Evolutionary conservation across 2,797 vertebrate species (phyloP).

Genomic region (Crocidura indochinensis): DNA sequence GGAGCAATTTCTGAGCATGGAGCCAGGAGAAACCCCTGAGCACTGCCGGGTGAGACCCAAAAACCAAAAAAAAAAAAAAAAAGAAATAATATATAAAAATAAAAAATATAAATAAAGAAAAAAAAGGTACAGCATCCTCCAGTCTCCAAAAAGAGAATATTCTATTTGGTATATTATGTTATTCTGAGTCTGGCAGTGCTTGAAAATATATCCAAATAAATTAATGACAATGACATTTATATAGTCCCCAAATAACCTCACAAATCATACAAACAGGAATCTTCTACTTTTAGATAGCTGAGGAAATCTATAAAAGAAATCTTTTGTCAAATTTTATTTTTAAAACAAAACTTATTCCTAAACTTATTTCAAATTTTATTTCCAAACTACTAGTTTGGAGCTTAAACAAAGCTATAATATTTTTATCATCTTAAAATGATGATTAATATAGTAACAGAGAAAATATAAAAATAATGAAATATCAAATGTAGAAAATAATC

Average conservation of each 20-base stretch:
- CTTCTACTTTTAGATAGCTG: neutral
- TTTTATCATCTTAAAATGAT: conserved; percentile 57
- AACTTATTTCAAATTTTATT: conserved; percentile 56
- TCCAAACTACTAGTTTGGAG: conserved; percentile 3
- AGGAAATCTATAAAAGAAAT: neutral
- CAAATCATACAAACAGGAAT: neutral
- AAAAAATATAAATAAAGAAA: no score
- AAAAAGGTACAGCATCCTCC: neutral
- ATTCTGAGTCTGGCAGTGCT: neutral
- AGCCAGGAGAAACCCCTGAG: no score
- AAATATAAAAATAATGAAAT: conserved; percentile 33
- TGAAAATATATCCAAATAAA: neutral
- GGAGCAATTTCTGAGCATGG: no score
- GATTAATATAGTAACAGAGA: conserved; percentile 19
- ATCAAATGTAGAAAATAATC: neutral
- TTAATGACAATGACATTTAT: neutral
- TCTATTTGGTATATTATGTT: neutral
- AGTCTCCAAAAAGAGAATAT: neutral
- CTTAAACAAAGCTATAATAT: conserved; percentile 23
- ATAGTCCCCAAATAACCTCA: neutral
- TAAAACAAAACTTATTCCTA: conserved; percentile 51
- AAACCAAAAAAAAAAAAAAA: no score
- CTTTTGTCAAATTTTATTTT: conserved; percentile 12
- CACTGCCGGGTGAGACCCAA: no score
- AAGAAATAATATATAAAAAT: no score